These are phyloP conservation scores for Bolinopsis microptera DNA, from an alignment of 37 sponge, comb jelly and placozoan genomes.

Conservation along the genomic window DNA sequence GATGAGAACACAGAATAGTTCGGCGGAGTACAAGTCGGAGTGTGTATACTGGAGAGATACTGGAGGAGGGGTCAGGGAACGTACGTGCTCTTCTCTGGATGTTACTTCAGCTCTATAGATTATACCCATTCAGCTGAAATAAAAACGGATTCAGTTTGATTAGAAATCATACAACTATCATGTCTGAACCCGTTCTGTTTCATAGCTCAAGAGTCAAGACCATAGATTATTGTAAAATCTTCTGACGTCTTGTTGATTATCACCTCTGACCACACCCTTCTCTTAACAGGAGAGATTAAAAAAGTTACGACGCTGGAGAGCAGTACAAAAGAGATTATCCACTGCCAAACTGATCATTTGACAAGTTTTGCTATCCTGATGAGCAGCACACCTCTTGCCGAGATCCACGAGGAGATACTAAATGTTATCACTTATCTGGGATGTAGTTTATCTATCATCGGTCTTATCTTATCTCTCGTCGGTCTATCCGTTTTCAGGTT, in stretches of 20 bases:
- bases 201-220: too few relatives aligned
- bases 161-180: too few relatives aligned
- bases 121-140: too few relatives aligned
- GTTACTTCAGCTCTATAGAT: too few relatives aligned
- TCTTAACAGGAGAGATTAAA: background rate
- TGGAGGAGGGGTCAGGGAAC: background rate
- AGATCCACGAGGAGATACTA: background rate
- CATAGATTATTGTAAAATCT: too few relatives aligned
- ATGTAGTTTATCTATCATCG: conserved; percentile 55
- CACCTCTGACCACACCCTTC: too few relatives aligned
- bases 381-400: conserved; percentile 55
- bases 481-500: conserved; percentile 54
- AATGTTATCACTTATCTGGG: conserved; percentile 11
- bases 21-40: background rate
- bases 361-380: conserved; percentile 60
- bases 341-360: conserved; percentile 29
- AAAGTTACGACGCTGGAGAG: background rate
- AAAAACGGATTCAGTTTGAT: too few relatives aligned
- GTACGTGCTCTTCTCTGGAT: background rate
- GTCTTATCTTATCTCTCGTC: conserved; percentile 29
- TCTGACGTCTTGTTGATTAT: too few relatives aligned
- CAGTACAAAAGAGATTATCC: background rate
- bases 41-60: conserved; percentile 45
- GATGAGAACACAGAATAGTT: background rate
- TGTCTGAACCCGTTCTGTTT: too few relatives aligned